Evolutionary conservation across 2,797 vertebrate species (phyloP), one percentile per base, ranked within the genome.

Genomic region (Diceros bicornis): DNA sequence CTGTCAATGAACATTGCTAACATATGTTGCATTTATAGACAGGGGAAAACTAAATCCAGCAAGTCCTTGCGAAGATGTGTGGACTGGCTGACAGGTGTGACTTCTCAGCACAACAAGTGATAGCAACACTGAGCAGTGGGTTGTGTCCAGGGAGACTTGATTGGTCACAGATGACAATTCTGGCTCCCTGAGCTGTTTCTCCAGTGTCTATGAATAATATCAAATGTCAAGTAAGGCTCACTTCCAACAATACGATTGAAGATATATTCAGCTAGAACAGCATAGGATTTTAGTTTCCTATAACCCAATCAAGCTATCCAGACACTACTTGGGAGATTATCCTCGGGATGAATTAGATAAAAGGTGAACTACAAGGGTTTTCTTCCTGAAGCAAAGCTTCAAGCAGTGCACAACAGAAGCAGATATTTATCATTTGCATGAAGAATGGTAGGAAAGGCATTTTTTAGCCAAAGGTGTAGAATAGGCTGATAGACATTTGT

Each of bases 1-100:
- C 83, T 96, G 97, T 92, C 96, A 96, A 12, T 87, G 61, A 83
- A 59, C 75, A 83, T 61, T 61, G 83, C 94, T 94, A 94, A 96
- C 90, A 74, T 93, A 66, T 52, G 87, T 57, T 95, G 66, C 27
- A 25, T 94, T 97, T 97, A 66, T n/a, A 90, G 95, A 97, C 59
- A 87, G 47, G 55, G 50, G 69, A 44, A 92, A 95, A 94, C 47
- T 55, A 87, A 95, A 32, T 27, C 61, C 77, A 81, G 55, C 55
- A 95, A 66, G 87, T 95, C 32, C 62, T 68, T 93, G 79, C 92
- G 55, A 97, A 77, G 55, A 71, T 44, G 32, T 57, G n/a, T 14
- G 29, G 91, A 41, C 37, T 90, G 94, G 87, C 47, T 95, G 84
- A 72, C 97, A 94, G 89, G 87, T 66, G 55, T 77, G 79, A 93